Conservation (phyloP, 2,888 invertebrate species). For the Hyles lineata region DNA sequence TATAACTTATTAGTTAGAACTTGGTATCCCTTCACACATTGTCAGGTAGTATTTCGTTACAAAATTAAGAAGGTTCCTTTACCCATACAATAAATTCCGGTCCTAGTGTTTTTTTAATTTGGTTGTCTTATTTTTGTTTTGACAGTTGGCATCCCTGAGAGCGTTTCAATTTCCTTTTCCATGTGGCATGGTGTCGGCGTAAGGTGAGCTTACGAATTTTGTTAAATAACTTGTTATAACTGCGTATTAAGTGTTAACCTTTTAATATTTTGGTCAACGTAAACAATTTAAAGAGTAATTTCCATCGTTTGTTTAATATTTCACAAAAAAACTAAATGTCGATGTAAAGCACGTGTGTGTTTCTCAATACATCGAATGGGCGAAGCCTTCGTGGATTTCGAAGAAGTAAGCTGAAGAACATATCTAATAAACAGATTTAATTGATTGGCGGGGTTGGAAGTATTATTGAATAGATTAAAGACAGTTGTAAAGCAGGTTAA, state of each 20-base stretch:
- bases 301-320: background rate
- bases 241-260: conserved; percentile 43
- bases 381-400: background rate
- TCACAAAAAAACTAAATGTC: conserved; percentile 17
- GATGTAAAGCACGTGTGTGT: conserved; percentile 41
- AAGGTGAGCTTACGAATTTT: conserved; percentile 73
- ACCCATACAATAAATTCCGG: background rate
- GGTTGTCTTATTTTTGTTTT: background rate
- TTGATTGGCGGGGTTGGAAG: background rate
- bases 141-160: conserved; percentile 7
- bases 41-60: background rate
- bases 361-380: background rate
- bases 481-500: conserved; percentile 54
- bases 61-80: background rate
- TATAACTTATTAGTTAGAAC: too few relatives aligned
- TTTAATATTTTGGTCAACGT: conserved; percentile 28
- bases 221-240: conserved; percentile 52
- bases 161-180: conserved; percentile 68
- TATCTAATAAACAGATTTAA: background rate
- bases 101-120: background rate
- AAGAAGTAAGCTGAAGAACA: background rate
- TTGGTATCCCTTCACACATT: too few relatives aligned
- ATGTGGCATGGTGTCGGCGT: conserved; percentile 83
- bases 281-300: background rate
- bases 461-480: background rate